phyloP scores from a whole-genome alignment of 2,113 vertebrate species.

The Uria lomvia region DNA sequence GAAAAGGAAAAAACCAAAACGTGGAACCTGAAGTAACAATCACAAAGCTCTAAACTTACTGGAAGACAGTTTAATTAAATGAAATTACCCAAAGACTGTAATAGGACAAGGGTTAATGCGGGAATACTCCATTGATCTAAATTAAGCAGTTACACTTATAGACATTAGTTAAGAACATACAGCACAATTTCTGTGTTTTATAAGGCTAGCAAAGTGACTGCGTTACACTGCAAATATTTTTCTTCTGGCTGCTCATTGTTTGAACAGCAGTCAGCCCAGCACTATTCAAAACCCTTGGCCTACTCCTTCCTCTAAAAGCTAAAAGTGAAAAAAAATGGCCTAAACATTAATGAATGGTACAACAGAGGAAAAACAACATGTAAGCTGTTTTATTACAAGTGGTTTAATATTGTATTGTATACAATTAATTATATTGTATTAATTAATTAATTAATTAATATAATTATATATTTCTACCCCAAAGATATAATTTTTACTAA shows the following conservation, averaged over 20 bases:
- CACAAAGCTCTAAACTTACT: background rate
- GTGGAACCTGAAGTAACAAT: background rate
- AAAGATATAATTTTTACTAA: background rate
- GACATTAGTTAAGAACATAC: background rate
- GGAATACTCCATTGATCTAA: background rate
- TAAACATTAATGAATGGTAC: background rate
- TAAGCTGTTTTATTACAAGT: background rate
- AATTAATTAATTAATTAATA: too few relatives aligned
- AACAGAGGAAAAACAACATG: background rate
- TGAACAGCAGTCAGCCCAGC: background rate
- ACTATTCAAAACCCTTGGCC: background rate
- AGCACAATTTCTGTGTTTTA: background rate
- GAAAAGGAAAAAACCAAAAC: background rate
- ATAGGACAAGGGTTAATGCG: background rate
- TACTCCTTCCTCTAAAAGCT: background rate
- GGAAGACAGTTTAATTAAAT: background rate
- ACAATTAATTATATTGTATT: background rate
- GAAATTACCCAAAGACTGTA: background rate
- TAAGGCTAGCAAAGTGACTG: background rate
- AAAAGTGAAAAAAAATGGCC: background rate
- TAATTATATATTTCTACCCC: background rate
- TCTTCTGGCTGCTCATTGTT: background rate
- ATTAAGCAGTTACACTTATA: background rate
- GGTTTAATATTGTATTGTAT: background rate
- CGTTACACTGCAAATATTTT: background rate